Evolutionary conservation across 2,888 invertebrate genomes (phyloP), one percentile per base, ranked within the genome.

Genomic region (Agriopis marginaria): DNA sequence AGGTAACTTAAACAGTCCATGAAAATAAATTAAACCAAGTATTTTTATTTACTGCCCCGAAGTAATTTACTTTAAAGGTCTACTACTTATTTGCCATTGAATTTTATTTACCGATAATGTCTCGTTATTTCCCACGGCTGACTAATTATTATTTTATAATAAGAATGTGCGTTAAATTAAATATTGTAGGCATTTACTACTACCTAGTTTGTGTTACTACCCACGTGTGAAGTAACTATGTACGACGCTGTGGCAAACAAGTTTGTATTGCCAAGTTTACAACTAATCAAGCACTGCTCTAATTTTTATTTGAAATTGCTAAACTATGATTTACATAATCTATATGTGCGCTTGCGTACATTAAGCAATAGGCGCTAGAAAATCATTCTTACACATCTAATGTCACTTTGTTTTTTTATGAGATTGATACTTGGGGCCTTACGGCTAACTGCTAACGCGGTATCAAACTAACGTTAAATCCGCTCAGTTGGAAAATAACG

Each of bases 301-400:
- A 70, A 70, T 70, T 70, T 70, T 66, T 61, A 65, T 69, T 61
- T 47, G 51, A 66, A 62, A 70, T 70, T 70, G 66, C 70, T 59
- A 59, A 70, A 70, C 66, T 55, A 32, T 50, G 47, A 66, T 66
- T 70, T 66, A 60, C 70, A 70, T 70, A 70, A 70, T 47, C 59
- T 47, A 58, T 61, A 56, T 51, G 45, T 45, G 55, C 49, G 4
- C 10, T 40, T 39, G 49, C 40, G 12, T 54, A 42, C 51, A 55
- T 68, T 68, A 60, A 47, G 64, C 50, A 68, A 68, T 58, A 51
- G 56, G n/a, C 14, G n/a, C n/a, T 50, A 50, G 39, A 55, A 53
- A 47, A 68, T 63, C 51, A 56, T 59, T 68, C 63, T 53, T 58
- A 39, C 63, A 68, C 12, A 61, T 61, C 23, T 66, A 45, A 51